A percentile compares a stretch with the other conserved stretches of the same genome.
Conservation (phyloP, 2,888 invertebrate species). For the Heliconius sara region DNA sequence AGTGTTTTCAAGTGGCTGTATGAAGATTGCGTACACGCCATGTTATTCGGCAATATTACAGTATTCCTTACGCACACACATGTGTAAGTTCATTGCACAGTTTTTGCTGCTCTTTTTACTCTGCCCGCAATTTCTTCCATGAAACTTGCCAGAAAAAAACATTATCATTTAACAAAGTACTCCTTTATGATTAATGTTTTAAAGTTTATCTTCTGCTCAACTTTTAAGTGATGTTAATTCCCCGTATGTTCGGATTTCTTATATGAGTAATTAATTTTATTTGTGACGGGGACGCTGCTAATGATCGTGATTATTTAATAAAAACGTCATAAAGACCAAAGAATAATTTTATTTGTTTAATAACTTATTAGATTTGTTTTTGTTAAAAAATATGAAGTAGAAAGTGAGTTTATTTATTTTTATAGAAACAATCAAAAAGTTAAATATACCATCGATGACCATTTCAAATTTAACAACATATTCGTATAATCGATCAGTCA, state of each 20-base stretch:
- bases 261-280: conserved; percentile 2
- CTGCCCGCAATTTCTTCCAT: conserved; percentile 36
- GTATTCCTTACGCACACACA: conserved; percentile 32
- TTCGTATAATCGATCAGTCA: conserved; percentile 42
- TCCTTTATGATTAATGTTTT: conserved; percentile 29
- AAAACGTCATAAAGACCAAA: not conserved
- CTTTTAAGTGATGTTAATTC: conserved; percentile 4
- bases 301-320: conserved; percentile 3
- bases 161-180: conserved; percentile 26
- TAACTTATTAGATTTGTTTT: too few relatives aligned
- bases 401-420: too few relatives aligned
- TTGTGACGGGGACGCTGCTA: not conserved
- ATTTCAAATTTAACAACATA: conserved; percentile 9
- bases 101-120: conserved; percentile 36
- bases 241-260: conserved; percentile 2
- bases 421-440: too few relatives aligned
- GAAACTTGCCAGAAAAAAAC: conserved; percentile 28
- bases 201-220: conserved; percentile 26
- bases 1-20: conserved; percentile 31
- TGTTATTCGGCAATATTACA: conserved; percentile 31
- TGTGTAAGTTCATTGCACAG: conserved; percentile 38
- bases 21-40: conserved; percentile 24
- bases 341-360: not conserved
- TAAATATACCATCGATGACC: not conserved
- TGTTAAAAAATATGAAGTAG: too few relatives aligned